These are phyloP conservation scores for Lomographa bimaculata DNA, from an alignment of 2,888 invertebrate species.

Conservation along the genomic window DNA sequence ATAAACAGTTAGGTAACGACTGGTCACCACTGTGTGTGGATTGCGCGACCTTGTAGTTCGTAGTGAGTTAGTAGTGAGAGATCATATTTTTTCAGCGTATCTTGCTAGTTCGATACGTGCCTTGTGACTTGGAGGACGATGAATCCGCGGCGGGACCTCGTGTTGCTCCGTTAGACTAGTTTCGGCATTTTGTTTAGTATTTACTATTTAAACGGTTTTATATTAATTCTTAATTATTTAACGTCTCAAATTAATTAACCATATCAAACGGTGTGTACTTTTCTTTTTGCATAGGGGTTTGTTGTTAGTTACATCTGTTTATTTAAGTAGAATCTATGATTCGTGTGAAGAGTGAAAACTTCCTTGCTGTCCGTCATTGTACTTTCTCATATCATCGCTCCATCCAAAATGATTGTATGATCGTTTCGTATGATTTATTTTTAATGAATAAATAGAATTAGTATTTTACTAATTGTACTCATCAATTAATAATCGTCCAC, in stretches of 20 bases:
- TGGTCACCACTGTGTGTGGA: too few relatives aligned
- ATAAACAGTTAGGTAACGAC: too few relatives aligned
- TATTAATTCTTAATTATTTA: constrained; percentile 42
- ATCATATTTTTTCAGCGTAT: constrained; percentile 76
- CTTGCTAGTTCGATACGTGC: constrained; percentile 69
- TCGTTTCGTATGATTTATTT: constrained; percentile 33
- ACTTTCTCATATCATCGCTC: constrained; percentile 69
- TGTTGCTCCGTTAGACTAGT: constrained; percentile 63
- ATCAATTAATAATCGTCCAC: constrained; percentile 51
- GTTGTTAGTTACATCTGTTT: constrained; percentile 22
- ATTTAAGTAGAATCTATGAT: constrained; percentile 32
- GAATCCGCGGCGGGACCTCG: constrained; percentile 19
- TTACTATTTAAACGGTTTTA: constrained; percentile 42
- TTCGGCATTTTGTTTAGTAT: constrained; percentile 65
- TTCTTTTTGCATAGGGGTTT: constrained; percentile 37
- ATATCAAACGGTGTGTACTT: constrained; percentile 54
- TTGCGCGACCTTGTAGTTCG: neutral
- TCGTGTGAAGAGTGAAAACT: constrained; percentile 17
- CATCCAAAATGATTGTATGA: constrained; percentile 70
- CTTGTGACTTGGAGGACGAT: constrained; percentile 49
- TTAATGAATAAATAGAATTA: constrained; percentile 6
- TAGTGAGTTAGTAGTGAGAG: constrained; percentile 31
- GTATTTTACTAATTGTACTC: constrained; percentile 14
- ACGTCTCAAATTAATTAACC: constrained; percentile 66
- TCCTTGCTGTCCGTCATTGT: constrained; percentile 40